Evolutionary conservation across 1,140 invertebrate genomes (phyloP).

Genomic region (Harpegnathos saltator): DNA sequence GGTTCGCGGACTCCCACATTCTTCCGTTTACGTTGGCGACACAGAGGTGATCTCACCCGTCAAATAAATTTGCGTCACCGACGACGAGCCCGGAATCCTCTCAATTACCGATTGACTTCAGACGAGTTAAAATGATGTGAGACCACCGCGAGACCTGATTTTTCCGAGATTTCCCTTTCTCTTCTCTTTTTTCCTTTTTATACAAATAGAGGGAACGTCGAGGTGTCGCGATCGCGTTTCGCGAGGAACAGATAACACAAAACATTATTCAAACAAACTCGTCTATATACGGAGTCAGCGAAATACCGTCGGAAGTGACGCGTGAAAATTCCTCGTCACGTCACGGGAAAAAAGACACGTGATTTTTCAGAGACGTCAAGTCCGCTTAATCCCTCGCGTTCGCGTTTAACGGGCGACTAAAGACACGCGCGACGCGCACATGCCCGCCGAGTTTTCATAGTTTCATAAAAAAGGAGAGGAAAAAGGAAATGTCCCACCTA

Average conservation of each 20-base stretch:
- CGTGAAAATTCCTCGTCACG: not conserved
- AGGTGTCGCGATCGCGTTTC: not conserved
- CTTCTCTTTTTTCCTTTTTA: too few species aligned
- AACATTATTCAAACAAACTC: not conserved
- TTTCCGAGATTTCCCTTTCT: too few species aligned
- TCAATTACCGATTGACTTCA: too few species aligned
- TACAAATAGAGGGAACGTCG: too few species aligned
- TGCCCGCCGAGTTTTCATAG: not conserved
- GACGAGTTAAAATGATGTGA: too few species aligned
- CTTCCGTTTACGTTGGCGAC: too few species aligned
- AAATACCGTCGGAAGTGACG: not conserved
- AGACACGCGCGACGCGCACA: too few species aligned
- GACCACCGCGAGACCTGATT: too few species aligned
- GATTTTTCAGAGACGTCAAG: conserved; percentile 19
- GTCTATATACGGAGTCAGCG: not conserved
- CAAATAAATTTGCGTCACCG: too few species aligned
- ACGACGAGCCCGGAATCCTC: too few species aligned
- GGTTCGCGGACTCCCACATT: too few species aligned
- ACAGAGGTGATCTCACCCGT: too few species aligned
- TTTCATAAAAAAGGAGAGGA: conserved; percentile 25
- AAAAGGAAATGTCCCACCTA: not conserved
- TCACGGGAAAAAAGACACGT: not conserved
- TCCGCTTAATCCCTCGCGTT: not conserved
- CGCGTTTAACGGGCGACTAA: not conserved
- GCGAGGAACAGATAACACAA: not conserved